Conservation (phyloP, 2,888 invertebrate species). For the Microctonus aethiopoides region DNA sequence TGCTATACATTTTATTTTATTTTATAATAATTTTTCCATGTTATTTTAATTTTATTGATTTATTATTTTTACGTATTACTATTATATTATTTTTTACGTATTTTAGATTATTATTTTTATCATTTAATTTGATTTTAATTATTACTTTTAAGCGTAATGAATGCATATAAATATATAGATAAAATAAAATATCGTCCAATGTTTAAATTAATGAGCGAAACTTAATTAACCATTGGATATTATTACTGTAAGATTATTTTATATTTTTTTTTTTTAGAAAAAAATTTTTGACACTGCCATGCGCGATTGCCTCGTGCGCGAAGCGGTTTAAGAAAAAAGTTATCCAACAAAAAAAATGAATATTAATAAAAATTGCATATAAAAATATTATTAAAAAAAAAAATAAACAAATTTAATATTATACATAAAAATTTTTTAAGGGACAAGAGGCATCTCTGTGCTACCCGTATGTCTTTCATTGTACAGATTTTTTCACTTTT, state of each 20-base stretch:
- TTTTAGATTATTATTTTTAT: slow-evolving; percentile 36
- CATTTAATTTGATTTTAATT: slow-evolving; percentile 14
- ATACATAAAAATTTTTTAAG: slow-evolving; percentile 24
- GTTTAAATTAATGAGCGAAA: background rate
- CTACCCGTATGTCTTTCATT: slow-evolving; percentile 68
- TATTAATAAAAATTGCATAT: background rate
- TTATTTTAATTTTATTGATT: slow-evolving; percentile 66
- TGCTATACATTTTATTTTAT: slow-evolving; percentile 62
- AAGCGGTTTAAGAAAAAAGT: slow-evolving; percentile 3
- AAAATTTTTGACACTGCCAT: background rate
- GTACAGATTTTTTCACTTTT: slow-evolving; percentile 68
- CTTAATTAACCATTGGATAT: background rate
- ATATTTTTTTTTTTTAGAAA: slow-evolving; percentile 31
- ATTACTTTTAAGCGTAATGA: background rate
- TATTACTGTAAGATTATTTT: slow-evolving; percentile 31
- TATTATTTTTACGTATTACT: slow-evolving; percentile 50
- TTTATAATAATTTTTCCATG: slow-evolving; percentile 61
- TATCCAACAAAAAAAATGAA: background rate
- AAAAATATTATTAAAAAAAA: background rate
- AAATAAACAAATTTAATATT: background rate
- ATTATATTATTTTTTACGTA: slow-evolving; percentile 36
- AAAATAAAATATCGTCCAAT: background rate
- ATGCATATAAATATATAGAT: background rate
- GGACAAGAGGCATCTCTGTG: slow-evolving; percentile 66
- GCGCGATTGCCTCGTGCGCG: slow-evolving; percentile 19